Conservation (phyloP, 2,113 vertebrate species). For the Shinisaurus crocodilurus region DNA sequence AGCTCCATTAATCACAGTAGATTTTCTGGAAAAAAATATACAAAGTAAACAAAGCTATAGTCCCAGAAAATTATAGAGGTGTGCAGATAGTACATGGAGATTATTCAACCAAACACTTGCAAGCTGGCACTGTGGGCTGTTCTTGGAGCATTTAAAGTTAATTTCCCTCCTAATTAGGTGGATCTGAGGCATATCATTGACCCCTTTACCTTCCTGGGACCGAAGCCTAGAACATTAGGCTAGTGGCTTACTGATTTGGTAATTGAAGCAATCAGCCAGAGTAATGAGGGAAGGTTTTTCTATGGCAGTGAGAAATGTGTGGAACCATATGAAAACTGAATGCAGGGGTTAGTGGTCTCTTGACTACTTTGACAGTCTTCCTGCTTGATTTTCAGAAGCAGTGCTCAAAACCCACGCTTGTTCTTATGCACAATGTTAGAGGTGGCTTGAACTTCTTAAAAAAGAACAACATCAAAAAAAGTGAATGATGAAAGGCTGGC, state of each 20-base stretch:
- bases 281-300: slow-evolving; percentile 65
- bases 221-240: slow-evolving; percentile 47
- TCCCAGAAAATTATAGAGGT: slow-evolving; percentile 20
- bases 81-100: slow-evolving; percentile 1
- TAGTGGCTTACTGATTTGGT: slow-evolving; percentile 50
- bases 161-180: slow-evolving; percentile 73
- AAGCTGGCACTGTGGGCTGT: slow-evolving; percentile 20
- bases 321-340: slow-evolving; percentile 47
- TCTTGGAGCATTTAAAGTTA: slow-evolving; percentile 52
- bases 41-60: slow-evolving; percentile 12
- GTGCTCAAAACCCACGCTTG: slow-evolving; percentile 40
- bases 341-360: slow-evolving; percentile 38
- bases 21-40: slow-evolving; percentile 38
- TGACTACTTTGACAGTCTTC: slow-evolving; percentile 19
- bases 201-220: slow-evolving; percentile 64
- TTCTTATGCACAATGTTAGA: slow-evolving; percentile 40
- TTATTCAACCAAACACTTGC: slow-evolving; percentile 19
- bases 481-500: slow-evolving; percentile 14
- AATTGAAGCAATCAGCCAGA: slow-evolving; percentile 71
- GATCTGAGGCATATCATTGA: slow-evolving; percentile 58
- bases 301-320: slow-evolving; percentile 25
- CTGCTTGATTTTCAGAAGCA: neutral
- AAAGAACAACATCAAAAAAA: neutral
- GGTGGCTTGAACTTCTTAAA: slow-evolving; percentile 27
- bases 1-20: slow-evolving; percentile 47